Evolutionary conservation across 2,888 invertebrate genomes (phyloP), one percentile per base, ranked within the genome.

Genomic region (Leptothorax acervorum): DNA sequence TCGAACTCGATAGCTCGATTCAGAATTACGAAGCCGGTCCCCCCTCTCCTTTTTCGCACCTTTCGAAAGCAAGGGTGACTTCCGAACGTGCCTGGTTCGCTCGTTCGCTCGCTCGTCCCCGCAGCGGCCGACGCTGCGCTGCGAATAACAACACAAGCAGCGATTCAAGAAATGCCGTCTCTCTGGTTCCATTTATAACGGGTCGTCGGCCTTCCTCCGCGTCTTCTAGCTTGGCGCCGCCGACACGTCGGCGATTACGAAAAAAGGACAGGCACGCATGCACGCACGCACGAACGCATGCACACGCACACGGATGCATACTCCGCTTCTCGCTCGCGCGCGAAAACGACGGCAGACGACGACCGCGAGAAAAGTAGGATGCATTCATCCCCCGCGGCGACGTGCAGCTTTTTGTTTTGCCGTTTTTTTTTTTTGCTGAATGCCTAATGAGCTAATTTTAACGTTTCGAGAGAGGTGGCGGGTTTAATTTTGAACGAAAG

Each of bases 181-280:
- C 84, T 89, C 90, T 89, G 89, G 90, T 89, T 90, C 90, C 88
- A 90, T 90, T 90, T 89, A 88, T 90, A 90, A 90, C 89, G 88
- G 90, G 90, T 90, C 90, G 88, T 89, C 89, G 90, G 90, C 86
- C 90, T 87, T 85, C 90, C 89, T 79, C 86, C 84, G 70, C 76
- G 78, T 82, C 84, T 73, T 83, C 86, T 87, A 88, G 88, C 89
- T 88, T 88, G 89, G 90, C 90, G 88, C 90, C 90, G 88, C 90
- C 86, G 85, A 88, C 79, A 81, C 86, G 87, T 87, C 86, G 85
- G 81, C 84, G 86, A 90, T 88, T 87, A 90, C 86, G 89, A 90
- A 89, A 86, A 87, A 82, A 87, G 84, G 79, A 73, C 73, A 66
- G 71, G 83, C 82, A 84, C 68, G 68, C 76, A 55, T 9, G 53